Conservation (phyloP, 2,797 vertebrate species). For the Peromyscus eremicus region DNA sequence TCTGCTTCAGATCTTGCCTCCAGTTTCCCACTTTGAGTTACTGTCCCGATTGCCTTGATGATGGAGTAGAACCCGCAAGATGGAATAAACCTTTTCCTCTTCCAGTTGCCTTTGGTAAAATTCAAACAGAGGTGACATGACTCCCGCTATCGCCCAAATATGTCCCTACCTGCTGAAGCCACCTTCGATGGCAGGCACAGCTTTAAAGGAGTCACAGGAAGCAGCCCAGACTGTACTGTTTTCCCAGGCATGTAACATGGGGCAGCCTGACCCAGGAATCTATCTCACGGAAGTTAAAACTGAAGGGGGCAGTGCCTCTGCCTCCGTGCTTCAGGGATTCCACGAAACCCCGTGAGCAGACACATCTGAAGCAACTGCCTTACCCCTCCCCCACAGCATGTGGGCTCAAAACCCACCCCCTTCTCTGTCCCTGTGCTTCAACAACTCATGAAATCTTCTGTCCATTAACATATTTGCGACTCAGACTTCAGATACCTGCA, state of each 20-base stretch:
- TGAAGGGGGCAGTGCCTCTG: neutral
- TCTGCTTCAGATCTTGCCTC: neutral
- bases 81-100: neutral
- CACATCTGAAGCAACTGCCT: accelerated
- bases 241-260: neutral
- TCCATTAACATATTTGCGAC: conserved; percentile 31
- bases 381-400: accelerated
- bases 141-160: neutral
- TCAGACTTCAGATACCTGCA: conserved; percentile 5
- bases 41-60: neutral
- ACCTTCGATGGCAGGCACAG: neutral
- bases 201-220: neutral
- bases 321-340: neutral
- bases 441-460: neutral
- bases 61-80: neutral
- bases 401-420: neutral
- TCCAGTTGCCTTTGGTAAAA: neutral
- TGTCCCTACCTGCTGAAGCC: neutral
- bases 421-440: neutral
- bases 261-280: neutral
- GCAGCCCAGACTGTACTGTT: accelerated
- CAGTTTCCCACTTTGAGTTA: neutral
- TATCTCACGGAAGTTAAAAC: neutral
- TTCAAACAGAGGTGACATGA: neutral
- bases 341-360: neutral